Percentiles rank a stretch among this genome's conserved stretches.
These are phyloP conservation scores for Gavia stellata DNA, from an alignment of 2,113 vertebrate species.

Conservation along the genomic window DNA sequence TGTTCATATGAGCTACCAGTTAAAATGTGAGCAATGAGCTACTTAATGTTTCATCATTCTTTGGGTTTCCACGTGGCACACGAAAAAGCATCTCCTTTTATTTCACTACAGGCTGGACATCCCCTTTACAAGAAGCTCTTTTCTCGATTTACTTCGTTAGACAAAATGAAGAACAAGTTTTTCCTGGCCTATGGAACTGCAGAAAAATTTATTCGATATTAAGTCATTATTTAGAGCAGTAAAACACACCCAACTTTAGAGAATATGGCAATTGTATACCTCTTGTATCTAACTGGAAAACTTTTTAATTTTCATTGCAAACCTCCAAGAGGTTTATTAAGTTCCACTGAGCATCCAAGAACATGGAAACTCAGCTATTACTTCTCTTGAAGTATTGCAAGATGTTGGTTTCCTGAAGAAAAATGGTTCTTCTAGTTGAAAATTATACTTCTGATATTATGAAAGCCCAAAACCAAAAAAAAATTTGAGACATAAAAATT, in stretches of 20 bases:
- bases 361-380: neutral
- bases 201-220: neutral
- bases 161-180: neutral
- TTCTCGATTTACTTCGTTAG: neutral
- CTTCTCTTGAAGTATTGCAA: neutral
- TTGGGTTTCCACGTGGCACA: neutral
- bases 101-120: neutral
- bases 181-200: neutral
- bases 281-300: neutral
- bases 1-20: neutral
- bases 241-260: neutral
- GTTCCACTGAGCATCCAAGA: neutral
- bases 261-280: neutral
- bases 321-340: neutral
- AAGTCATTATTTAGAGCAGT: neutral
- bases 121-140: neutral
- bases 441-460: neutral
- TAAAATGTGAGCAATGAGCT: neutral
- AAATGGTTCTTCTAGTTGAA: neutral
- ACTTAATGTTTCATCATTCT: neutral
- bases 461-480: neutral
- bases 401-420: neutral
- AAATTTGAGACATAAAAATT: neutral
- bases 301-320: neutral
- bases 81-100: neutral